Conservation (phyloP, 2,113 vertebrate genomes). For the Azemiops feae region DNA sequence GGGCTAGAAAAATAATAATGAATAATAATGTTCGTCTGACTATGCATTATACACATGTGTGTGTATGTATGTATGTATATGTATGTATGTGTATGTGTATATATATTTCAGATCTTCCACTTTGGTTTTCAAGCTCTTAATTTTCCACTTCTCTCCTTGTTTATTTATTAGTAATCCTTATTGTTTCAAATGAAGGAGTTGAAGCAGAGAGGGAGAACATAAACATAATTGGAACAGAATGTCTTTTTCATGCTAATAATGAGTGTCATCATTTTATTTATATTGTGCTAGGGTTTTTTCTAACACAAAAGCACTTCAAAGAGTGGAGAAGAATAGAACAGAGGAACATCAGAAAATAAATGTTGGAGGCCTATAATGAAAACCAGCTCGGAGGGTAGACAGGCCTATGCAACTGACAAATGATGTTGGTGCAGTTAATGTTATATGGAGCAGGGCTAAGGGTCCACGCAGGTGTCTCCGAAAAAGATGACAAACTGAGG, state of each 20-base stretch:
- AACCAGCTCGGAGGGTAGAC: constrained; percentile 27
- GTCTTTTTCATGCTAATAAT: constrained; percentile 51
- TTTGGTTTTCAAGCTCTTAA: constrained; percentile 34
- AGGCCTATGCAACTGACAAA: neutral
- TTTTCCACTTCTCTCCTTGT: constrained; percentile 40
- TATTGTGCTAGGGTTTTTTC: constrained; percentile 38
- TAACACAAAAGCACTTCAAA: constrained; percentile 57
- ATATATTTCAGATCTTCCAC: neutral
- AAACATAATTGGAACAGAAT: constrained; percentile 53
- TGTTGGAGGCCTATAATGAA: constrained; percentile 32
- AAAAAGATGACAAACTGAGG: too few relatives aligned
- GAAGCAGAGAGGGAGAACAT: constrained; percentile 27
- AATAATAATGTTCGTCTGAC: neutral
- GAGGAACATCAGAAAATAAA: constrained; percentile 49
- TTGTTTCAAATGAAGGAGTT: constrained; percentile 22
- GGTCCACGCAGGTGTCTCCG: neutral
- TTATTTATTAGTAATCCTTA: constrained; percentile 39
- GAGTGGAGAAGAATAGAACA: constrained; percentile 50
- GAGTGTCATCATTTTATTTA: constrained; percentile 51
- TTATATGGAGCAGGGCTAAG: neutral
- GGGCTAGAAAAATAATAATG: neutral
- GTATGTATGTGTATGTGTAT: too few relatives aligned
- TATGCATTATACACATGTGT: neutral
- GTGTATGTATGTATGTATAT: too few relatives aligned
- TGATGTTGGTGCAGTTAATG: neutral